These are phyloP conservation scores for Cathartes aura DNA, from an alignment of 2,113 vertebrate genomes.

Conservation along the genomic window DNA sequence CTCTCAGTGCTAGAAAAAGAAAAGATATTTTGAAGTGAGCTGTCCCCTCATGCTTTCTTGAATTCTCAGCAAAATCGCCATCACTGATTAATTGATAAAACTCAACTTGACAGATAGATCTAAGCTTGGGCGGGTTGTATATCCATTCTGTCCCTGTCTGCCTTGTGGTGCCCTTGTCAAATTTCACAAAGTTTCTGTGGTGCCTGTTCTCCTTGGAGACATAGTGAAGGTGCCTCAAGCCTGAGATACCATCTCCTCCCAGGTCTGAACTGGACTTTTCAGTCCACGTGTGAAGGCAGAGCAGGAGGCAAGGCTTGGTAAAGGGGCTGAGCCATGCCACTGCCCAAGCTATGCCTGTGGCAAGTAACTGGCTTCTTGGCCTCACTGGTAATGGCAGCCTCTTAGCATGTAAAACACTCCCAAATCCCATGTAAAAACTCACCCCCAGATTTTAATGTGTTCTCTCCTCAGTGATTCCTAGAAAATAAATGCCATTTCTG, in stretches of 20 bases:
- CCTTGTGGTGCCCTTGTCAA: not conserved
- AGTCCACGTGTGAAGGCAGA: not conserved
- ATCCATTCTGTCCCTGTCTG: not conserved
- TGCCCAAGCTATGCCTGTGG: not conserved
- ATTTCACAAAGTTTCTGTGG: not conserved
- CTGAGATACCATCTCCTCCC: not conserved
- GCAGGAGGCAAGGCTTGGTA: not conserved
- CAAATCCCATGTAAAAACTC: not conserved
- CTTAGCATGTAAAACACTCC: not conserved
- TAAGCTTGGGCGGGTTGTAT: not conserved
- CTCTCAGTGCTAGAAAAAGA: not conserved
- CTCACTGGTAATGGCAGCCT: not conserved
- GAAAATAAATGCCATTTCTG: not conserved
- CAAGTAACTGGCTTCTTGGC: not conserved
- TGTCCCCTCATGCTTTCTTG: not conserved
- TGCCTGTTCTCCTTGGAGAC: not conserved
- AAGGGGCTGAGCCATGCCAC: not conserved
- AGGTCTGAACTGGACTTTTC: not conserved
- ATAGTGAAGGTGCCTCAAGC: not conserved
- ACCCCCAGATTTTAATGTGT: not conserved
- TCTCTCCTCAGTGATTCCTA: not conserved
- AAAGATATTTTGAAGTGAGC: not conserved
- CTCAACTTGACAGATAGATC: not conserved
- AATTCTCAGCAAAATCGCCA: not conserved
- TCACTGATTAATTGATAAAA: not conserved